A percentile compares a stretch with the other conserved stretches of the same genome.
Evolutionary conservation across 2,797 vertebrate species (phyloP).

Genomic region (Schizopygopsis pylzovi): DNA sequence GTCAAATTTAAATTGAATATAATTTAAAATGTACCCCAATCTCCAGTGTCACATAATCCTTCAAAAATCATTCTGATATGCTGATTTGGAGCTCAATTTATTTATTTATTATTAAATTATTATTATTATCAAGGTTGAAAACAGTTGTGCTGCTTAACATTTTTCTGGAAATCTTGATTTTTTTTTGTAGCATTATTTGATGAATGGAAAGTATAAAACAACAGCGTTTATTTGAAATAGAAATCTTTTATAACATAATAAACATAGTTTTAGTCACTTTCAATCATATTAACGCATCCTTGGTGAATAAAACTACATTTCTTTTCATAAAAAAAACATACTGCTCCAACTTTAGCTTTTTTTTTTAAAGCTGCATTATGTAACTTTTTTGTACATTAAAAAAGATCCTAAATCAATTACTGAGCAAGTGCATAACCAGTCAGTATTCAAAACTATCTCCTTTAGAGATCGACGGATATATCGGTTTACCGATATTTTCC

Average conservation of each 20-base stretch:
- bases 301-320: neutral
- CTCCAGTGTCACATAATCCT: neutral
- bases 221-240: neutral
- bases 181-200: neutral
- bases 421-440: too few relatives aligned
- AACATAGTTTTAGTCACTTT: neutral
- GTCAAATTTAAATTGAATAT: neutral
- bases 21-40: neutral
- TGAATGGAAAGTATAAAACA: neutral
- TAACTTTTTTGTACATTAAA: too few relatives aligned
- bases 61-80: neutral
- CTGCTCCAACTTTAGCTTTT: too few relatives aligned
- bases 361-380: too few relatives aligned
- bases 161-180: neutral
- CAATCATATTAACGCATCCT: neutral
- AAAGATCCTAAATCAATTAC: too few relatives aligned
- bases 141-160: neutral
- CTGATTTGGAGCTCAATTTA: neutral
- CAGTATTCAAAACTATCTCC: too few relatives aligned
- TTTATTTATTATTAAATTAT: neutral
- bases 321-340: neutral
- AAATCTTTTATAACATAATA: neutral
- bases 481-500: too few relatives aligned
- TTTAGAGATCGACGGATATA: too few relatives aligned
- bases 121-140: neutral